Evolutionary conservation across 30 jellyfish, hydroid and myxozoan species (phyloP).

Genomic region (Chironex yamaguchii): DNA sequence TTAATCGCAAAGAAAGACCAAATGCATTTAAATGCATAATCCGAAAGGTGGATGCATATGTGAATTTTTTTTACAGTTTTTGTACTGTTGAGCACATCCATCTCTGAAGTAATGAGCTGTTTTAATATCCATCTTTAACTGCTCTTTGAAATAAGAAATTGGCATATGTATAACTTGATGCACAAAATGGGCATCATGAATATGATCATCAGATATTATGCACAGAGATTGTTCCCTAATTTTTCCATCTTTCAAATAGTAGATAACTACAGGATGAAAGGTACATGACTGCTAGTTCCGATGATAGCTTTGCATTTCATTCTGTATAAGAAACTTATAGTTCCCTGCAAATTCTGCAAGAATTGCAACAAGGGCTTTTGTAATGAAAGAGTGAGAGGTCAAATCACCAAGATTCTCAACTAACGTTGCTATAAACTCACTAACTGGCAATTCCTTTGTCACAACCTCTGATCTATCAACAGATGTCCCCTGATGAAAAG

Average conservation of each 20-base stretch:
- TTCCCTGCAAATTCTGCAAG: constrained; percentile 73
- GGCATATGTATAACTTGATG: neutral
- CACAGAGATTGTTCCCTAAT: constrained; percentile 47
- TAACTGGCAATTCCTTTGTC: constrained; percentile 13
- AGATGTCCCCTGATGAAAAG: constrained; percentile 68
- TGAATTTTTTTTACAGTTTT: constrained; percentile 11
- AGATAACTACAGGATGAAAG: constrained; percentile 24
- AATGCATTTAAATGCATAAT: neutral
- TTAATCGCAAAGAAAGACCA: neutral
- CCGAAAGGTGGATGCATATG: neutral
- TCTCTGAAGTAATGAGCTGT: constrained; percentile 27
- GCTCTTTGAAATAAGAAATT: neutral
- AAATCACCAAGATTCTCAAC: constrained; percentile 30
- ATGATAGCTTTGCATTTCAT: constrained; percentile 47
- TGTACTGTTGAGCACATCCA: constrained; percentile 63
- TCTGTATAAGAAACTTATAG: constrained; percentile 28
- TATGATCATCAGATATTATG: constrained; percentile 60
- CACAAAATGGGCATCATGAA: constrained; percentile 59
- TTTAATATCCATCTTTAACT: neutral
- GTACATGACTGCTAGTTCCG: constrained; percentile 62
- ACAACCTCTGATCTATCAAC: constrained; percentile 71
- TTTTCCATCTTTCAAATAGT: constrained; percentile 12
- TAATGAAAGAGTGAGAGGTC: constrained; percentile 75
- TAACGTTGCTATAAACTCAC: constrained; percentile 38
- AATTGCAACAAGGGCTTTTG: constrained; percentile 59